These are phyloP conservation scores for Diachasmimorpha longicaudata DNA, from an alignment of 1,140 invertebrate genomes.

Conservation along the genomic window DNA sequence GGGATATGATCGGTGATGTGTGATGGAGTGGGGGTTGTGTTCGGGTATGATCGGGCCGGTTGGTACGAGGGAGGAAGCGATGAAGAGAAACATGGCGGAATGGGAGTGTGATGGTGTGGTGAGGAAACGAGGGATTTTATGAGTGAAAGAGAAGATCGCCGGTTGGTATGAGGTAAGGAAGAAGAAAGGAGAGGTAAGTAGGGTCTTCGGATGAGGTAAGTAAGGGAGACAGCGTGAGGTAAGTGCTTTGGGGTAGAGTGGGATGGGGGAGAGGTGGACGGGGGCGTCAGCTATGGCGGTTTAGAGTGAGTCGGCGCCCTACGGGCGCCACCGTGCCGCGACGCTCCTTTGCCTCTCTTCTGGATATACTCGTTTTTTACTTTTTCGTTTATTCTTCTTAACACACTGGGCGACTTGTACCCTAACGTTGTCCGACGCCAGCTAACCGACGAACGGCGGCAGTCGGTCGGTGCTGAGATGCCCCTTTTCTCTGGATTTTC, in stretches of 20 bases:
- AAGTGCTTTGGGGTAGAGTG: constrained; percentile 19
- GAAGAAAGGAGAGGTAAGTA: not conserved
- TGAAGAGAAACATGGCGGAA: not conserved
- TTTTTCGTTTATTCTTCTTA: not conserved
- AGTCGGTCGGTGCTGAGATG: constrained; percentile 1
- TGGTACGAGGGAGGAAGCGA: not conserved
- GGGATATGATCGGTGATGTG: not conserved
- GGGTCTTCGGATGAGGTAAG: not conserved
- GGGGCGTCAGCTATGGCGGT: constrained; percentile 50
- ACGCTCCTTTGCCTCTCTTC: constrained; percentile 19
- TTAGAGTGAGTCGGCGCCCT: constrained; percentile 55
- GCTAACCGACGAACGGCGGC: not conserved
- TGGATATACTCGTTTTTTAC: constrained; percentile 17
- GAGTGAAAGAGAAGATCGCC: not conserved
- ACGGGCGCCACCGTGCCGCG: constrained; percentile 57
- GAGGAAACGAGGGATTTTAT: not conserved
- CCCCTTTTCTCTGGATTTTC: not conserved
- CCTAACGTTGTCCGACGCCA: not conserved
- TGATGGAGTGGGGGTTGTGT: constrained; percentile 14
- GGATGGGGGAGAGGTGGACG: constrained; percentile 8
- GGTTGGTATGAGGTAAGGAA: not conserved
- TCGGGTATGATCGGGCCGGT: not conserved
- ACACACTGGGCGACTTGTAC: not conserved
- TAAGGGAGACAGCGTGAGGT: not conserved
- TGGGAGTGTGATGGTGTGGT: not conserved